phyloP scores from a whole-genome alignment of 1,140 invertebrate species.

The Vollenhovia emeryi region DNA sequence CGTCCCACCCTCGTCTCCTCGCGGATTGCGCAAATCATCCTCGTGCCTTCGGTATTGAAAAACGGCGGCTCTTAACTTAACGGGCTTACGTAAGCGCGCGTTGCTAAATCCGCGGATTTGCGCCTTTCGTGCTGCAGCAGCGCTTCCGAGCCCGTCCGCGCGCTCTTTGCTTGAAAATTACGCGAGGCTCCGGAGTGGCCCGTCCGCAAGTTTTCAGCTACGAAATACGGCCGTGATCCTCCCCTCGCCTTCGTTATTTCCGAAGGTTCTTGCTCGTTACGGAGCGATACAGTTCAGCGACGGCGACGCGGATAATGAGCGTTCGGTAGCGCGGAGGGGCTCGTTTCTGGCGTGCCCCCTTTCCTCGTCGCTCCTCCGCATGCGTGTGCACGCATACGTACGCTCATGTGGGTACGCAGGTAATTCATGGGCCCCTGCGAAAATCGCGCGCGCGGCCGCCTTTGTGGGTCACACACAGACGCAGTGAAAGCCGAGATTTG shows the following conservation, averaged over 20 bases:
- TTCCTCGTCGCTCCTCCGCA: not conserved
- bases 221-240: constrained; percentile 13
- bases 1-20: not conserved
- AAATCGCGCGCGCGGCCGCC: not conserved
- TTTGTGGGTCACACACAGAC: constrained; percentile 65
- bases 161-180: not conserved
- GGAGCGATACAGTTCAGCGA: constrained; percentile 54
- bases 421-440: constrained; percentile 54
- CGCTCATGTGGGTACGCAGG: not conserved
- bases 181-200: not conserved
- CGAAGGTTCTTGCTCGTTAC: constrained; percentile 65
- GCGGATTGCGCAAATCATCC: not conserved
- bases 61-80: not conserved
- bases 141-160: not conserved
- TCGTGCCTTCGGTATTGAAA: not conserved
- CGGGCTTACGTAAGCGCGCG: constrained; percentile 11
- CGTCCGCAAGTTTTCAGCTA: not conserved
- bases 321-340: constrained; percentile 56
- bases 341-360: constrained; percentile 23
- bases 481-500: constrained; percentile 73
- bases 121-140: not conserved
- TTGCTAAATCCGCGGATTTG: constrained; percentile 6
- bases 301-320: constrained; percentile 53
- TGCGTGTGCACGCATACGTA: not conserved
- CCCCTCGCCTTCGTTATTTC: constrained; percentile 47